Evolutionary conservation across 2,888 invertebrate genomes (phyloP), one percentile per base, ranked within the genome.

Genomic region (Bombyx huttoni): DNA sequence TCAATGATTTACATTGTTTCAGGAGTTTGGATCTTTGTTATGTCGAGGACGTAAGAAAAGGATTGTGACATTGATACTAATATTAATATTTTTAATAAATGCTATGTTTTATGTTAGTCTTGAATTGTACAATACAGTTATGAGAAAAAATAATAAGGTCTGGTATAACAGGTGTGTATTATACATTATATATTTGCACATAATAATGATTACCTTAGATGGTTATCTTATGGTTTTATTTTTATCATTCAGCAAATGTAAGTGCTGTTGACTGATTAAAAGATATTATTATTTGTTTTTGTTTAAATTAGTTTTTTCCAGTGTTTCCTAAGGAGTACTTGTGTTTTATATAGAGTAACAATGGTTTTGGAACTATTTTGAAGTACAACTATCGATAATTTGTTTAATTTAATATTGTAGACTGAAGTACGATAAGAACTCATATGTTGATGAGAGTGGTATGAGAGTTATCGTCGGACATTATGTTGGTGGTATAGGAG

Each of bases 381-480:
- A 24, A 5, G 24, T 24, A 24, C 24, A 24, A 24, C 24, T 24
- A 24, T 24, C 2, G 2, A 24, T 24, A 24, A 24, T 24, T 24
- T 24, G 5, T 24, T 35, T 12, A 33, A 10, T 45, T 45, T n/a
- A 50, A 24, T 24, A 50, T 79, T 75, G 40, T 64, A 93, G 93
- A 61, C 73, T 91, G 56, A 78, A 84, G 57, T 90, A 87, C 60
- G 89, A 91, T 67, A 92, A 93, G 70, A 90, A 91, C 62, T 93
- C 94, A 60, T 93, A 93, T 75, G 89, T 93, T 33, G 93, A 94
- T 75, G 90, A 89, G 52, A 89, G 89, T 70, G 94, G 94, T n/a
- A 92, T 95, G 77, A 92, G 92, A 71, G 94, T 96, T 7, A 92
- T 97, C 51, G 94, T 97, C 33, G 97, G 96, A 1, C 96, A 96